Conservation (phyloP, 2,113 vertebrate genomes). For the Ictidomys tridecemlineatus region DNA sequence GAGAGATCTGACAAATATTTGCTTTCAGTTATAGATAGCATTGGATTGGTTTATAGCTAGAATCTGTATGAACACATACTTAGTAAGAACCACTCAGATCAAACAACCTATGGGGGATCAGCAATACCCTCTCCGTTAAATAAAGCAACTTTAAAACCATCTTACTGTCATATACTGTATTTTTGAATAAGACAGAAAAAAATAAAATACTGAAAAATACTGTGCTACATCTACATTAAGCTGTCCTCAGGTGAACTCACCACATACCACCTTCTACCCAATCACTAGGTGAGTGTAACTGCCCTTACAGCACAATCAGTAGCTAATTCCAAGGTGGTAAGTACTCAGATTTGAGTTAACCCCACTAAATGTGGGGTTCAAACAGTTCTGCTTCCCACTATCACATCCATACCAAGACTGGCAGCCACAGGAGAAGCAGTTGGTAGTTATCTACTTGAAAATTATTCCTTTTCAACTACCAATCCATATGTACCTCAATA, state of each 20-base stretch:
- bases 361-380: neutral
- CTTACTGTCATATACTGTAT: neutral
- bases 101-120: neutral
- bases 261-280: neutral
- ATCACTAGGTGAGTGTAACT: rapidly evolving
- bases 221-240: neutral
- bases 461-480: neutral
- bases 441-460: neutral
- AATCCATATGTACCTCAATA: conserved; percentile 18
- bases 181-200: neutral
- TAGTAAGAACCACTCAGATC: neutral
- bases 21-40: neutral
- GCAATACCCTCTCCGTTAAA: neutral
- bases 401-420: neutral
- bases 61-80: neutral
- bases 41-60: neutral
- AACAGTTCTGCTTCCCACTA: neutral
- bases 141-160: neutral
- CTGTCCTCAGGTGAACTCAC: neutral
- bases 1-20: neutral
- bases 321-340: neutral
- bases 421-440: neutral
- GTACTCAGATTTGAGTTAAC: neutral
- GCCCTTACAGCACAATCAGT: neutral
- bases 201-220: neutral